Evolutionary conservation across 2,888 invertebrate genomes (phyloP).

Genomic region (Drosophila planitibia): DNA sequence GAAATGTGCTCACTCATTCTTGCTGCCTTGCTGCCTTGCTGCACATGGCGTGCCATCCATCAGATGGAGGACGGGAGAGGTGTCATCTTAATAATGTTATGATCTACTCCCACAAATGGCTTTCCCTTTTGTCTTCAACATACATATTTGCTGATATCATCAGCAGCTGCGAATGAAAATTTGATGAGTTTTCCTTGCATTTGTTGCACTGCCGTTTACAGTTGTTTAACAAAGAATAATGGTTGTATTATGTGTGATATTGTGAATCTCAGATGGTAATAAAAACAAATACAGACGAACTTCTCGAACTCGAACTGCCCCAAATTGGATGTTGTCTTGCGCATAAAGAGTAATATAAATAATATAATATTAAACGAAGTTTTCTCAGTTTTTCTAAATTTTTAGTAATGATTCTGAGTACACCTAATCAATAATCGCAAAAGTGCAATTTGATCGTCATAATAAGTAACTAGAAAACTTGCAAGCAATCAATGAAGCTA

Average conservation of each 20-base stretch:
- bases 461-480: too few species aligned
- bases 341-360: not conserved
- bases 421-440: too few species aligned
- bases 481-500: too few species aligned
- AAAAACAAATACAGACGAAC: not conserved
- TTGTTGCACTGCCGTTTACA: not conserved
- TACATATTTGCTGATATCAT: not conserved
- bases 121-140: not conserved
- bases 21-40: not conserved
- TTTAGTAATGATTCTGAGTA: too few species aligned
- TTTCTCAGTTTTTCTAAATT: not conserved
- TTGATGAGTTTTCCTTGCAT: not conserved
- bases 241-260: not conserved
- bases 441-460: too few species aligned
- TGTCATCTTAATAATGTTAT: not conserved
- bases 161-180: not conserved
- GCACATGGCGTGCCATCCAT: not conserved
- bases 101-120: not conserved
- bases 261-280: not conserved
- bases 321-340: not conserved
- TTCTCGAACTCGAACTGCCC: not conserved
- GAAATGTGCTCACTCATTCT: conserved; percentile 43
- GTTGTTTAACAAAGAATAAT: not conserved
- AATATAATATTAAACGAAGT: not conserved
- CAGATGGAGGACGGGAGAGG: not conserved